Evolutionary conservation across 2,113 vertebrate genomes (phyloP).

Genomic region (Balaeniceps rex): DNA sequence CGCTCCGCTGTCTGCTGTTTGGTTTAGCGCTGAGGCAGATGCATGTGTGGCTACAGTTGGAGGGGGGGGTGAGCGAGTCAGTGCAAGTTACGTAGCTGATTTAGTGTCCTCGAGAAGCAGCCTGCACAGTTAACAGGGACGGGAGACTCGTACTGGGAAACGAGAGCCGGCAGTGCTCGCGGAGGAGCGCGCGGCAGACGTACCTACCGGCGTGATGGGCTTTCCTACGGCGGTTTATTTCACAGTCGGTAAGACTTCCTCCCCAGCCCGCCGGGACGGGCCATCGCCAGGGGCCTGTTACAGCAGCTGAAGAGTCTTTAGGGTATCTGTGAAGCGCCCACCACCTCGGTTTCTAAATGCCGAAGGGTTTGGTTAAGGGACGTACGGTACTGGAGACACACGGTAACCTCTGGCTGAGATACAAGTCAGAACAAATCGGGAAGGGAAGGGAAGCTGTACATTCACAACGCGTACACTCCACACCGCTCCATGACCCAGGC

Average conservation of each 20-base stretch:
- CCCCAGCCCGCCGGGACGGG: neutral
- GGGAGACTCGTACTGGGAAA: neutral
- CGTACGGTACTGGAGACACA: neutral
- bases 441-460: neutral
- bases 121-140: rapidly evolving
- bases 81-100: neutral
- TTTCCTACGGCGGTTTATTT: neutral
- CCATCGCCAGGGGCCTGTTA: neutral
- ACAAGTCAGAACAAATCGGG: neutral
- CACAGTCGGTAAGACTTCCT: neutral
- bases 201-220: neutral
- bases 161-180: neutral
- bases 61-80: neutral
- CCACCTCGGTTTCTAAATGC: neutral
- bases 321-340: neutral
- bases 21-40: constrained; percentile 20
- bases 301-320: neutral
- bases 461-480: neutral
- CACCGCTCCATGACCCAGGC: neutral
- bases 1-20: neutral
- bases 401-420: neutral
- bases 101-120: neutral
- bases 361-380: neutral
- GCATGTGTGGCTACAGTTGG: constrained; percentile 35
- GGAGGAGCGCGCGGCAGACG: neutral